Base-by-base conservation (phyloP, 2,888 invertebrate genomes). In the Pseudococcus jackbeardsleyi region DNA sequence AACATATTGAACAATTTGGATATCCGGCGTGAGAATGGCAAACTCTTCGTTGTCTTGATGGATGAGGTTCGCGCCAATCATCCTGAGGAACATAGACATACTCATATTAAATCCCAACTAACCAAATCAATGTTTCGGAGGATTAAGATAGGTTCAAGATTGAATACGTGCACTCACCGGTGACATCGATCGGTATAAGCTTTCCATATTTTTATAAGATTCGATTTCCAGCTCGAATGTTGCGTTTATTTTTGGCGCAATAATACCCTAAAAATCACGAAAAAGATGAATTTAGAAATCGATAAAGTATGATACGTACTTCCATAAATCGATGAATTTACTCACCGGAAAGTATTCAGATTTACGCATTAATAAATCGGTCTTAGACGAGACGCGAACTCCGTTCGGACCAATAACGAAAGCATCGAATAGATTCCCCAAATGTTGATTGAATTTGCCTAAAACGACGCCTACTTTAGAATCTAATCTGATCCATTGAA, bases 391-490 rank as follows among this genome's bases (percentile, higher is more conserved):
- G 0, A 84, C 42, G 6, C 26, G 15, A 12, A 84, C 33, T 17
- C 15, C 9, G 5, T 54, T 26, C 19, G 22, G 68, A 42, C 42
- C 84, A 12, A 84, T 26, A 1, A 84, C n/a, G 19, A 84, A 84
- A 6, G 84, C 15, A 26, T 84, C 84, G n/a, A 84, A 84, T 12
- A 84, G 9, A 54, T 50, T 54, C 3, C 50, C 19, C 15, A 84
- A 33, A 26, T 50, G 84, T 54, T 84, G 84, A 19, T 22, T 50
- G n/a, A 54, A 84, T 54, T 84, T 84, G 26, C 50, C 84, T 22
- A 84, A 50, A 54, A 84, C 84, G 1, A 84, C 84, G 9, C 84
- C 84, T 9, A 84, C 22, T 22, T 84, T 84, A 26, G 84, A 84
- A 50, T 84, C 15, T 6, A 50, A 84, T 48, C 33, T 26, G 8